Percentiles rank a stretch among this genome's conserved stretches.
Evolutionary conservation across 1,140 invertebrate species (phyloP).

Genomic region (Epicauta chinensis): DNA sequence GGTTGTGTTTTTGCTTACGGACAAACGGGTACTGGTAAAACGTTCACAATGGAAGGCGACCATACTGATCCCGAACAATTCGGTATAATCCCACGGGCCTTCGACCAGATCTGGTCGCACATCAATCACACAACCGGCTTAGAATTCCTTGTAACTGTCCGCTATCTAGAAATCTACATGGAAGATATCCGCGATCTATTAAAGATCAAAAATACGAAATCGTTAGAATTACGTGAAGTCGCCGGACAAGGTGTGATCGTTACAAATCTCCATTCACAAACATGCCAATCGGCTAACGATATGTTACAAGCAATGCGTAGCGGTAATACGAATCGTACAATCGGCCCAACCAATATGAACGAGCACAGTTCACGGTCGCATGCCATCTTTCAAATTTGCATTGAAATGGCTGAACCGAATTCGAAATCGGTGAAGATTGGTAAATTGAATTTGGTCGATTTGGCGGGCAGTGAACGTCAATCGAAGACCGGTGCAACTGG

Average conservation of each 20-base stretch:
- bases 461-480: slow-evolving; percentile 84
- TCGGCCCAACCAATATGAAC: slow-evolving; percentile 98
- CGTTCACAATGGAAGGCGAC: slow-evolving; percentile 86
- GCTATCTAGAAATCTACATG: slow-evolving; percentile 94
- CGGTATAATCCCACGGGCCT: slow-evolving; percentile 90
- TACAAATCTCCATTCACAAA: slow-evolving; percentile 82
- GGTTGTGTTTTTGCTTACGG: slow-evolving; percentile 97
- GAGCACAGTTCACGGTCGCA: slow-evolving; percentile 96
- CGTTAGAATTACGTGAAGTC: slow-evolving; percentile 64
- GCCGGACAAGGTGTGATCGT: slow-evolving; percentile 82
- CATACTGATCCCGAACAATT: slow-evolving; percentile 52
- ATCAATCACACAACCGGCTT: slow-evolving; percentile 79
- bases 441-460: slow-evolving; percentile 68
- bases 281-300: slow-evolving; percentile 86
- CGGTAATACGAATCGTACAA: slow-evolving; percentile 85
- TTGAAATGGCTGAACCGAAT: slow-evolving; percentile 86
- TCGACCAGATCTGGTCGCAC: slow-evolving; percentile 93
- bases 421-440: slow-evolving; percentile 58
- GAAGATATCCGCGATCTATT: slow-evolving; percentile 86
- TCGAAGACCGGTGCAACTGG: slow-evolving; percentile 85
- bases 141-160: slow-evolving; percentile 87
- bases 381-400: slow-evolving; percentile 96
- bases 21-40: slow-evolving; percentile 60
- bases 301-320: slow-evolving; percentile 83
- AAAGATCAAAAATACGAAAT: slow-evolving; percentile 68